Evolutionary conservation across 2,797 vertebrate genomes (phyloP), one percentile per base, ranked within the genome.

Genomic region (Cryptoblepharus egeriae): DNA sequence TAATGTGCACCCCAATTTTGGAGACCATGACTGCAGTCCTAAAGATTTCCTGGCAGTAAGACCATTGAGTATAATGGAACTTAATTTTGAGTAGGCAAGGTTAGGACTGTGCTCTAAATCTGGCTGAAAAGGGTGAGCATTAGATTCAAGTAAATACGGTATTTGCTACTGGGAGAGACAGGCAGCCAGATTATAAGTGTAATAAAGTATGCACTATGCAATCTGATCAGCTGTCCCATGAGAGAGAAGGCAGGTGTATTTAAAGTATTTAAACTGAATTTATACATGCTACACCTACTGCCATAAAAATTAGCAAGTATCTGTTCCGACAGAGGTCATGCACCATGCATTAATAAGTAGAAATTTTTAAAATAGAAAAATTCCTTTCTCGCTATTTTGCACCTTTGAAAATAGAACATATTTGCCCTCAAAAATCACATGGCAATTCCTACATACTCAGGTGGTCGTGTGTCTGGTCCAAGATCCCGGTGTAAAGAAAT

Each of bases 401-500:
- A 69, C 2, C 80, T 32, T 68, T 79, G 79, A 79, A 35, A 84
- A 28, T 80, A 81, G 57, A 75, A 75, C 37, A 65, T 45, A 26
- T 30, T 73, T 52, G 70, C 52, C 80, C 22, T 45, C 57, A 80
- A 32, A 45, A 26, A 4, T 84, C 49, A 86, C 61, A 79, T 20
- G 49, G 58, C 5, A 88, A 55, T 93, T 92, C 83, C 57, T 88
- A 97, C 98, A 26, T 98, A 99, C 99, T 99, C 99, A 92, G 99
- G 98, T 63, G 98, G 98, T 95, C 99, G 97, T 35, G 98, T 99
- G 89, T 99, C 99, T 55, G 98, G 97, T 75, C 99, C 99, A 89
- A 99, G 96, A 91, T 99, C 97, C 85, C 99, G 95, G 89, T 98
- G 98, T 88, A 99, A 92, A 63, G 99, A 99, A 94, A 99, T 98